phyloP scores from a whole-genome alignment of 2,113 vertebrate genomes.

The Pithys albifrons region DNA sequence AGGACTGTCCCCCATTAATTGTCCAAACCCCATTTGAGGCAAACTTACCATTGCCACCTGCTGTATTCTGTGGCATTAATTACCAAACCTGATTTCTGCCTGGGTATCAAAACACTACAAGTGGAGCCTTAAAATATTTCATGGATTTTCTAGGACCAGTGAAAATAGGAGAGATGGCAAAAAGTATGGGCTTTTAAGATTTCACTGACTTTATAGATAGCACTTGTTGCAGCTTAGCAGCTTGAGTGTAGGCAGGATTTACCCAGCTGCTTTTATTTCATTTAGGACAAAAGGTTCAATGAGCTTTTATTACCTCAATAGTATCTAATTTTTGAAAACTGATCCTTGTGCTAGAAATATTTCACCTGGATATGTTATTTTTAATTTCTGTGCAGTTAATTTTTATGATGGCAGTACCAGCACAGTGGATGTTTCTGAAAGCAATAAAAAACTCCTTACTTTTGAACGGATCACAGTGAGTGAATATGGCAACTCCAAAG shows the following conservation, averaged over 20 bases:
- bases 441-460: not conserved
- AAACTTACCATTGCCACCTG: not conserved
- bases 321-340: not conserved
- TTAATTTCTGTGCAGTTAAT: slow-evolving; percentile 47
- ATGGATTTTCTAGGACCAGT: not conserved
- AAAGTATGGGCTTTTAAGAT: not conserved
- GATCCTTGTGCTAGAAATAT: not conserved
- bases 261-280: not conserved
- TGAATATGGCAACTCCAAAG: slow-evolving; percentile 36
- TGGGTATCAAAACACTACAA: not conserved
- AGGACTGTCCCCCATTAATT: not conserved
- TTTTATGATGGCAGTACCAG: slow-evolving; percentile 50
- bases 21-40: not conserved
- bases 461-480: slow-evolving; percentile 49
- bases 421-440: not conserved
- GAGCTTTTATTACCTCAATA: not conserved
- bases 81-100: not conserved
- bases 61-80: not conserved
- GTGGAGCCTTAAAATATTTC: not conserved
- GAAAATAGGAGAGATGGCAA: not conserved
- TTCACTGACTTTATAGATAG: not conserved
- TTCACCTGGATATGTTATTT: not conserved
- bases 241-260: not conserved
- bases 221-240: not conserved
- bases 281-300: not conserved